phyloP scores from a whole-genome alignment of 1,140 invertebrate genomes.

The Geopemphigus sp. region DNA sequence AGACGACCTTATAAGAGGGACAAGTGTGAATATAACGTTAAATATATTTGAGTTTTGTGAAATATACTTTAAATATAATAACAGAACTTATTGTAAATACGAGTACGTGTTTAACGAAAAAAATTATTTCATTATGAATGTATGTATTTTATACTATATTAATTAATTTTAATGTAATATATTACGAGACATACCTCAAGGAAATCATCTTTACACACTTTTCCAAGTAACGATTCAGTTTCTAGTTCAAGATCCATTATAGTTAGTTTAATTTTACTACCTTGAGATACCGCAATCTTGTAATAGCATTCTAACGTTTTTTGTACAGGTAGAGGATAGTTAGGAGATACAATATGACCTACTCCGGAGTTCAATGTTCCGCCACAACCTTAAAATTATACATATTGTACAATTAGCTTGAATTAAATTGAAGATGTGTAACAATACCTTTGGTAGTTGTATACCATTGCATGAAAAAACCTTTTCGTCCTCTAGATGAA shows the following conservation, averaged over 20 bases:
- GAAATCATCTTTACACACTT: conserved; percentile 60
- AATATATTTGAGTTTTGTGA: too few species aligned
- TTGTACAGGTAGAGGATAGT: conserved; percentile 73
- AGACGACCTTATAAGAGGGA: too few species aligned
- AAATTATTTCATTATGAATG: too few species aligned
- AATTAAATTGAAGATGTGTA: background rate
- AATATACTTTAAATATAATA: too few species aligned
- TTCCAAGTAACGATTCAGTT: background rate
- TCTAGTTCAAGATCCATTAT: conserved; percentile 74
- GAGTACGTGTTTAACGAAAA: too few species aligned
- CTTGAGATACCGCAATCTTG: conserved; percentile 72
- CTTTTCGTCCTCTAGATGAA: conserved; percentile 58
- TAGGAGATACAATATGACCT: conserved; percentile 76
- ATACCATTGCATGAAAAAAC: conserved; percentile 74
- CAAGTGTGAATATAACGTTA: too few species aligned
- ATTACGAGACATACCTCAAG: conserved; percentile 60
- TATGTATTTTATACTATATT: too few species aligned
- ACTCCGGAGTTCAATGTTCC: conserved; percentile 64
- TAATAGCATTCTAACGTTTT: conserved; percentile 72
- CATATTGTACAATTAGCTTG: background rate
- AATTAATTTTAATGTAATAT: too few species aligned
- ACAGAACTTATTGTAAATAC: too few species aligned
- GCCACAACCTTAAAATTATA: conserved; percentile 67
- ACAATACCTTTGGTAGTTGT: conserved; percentile 54
- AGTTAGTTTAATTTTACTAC: conserved; percentile 65